Evolutionary conservation across 2,888 invertebrate genomes (phyloP), one percentile per base, ranked within the genome.

Genomic region (Aleiodes leptofemur): DNA sequence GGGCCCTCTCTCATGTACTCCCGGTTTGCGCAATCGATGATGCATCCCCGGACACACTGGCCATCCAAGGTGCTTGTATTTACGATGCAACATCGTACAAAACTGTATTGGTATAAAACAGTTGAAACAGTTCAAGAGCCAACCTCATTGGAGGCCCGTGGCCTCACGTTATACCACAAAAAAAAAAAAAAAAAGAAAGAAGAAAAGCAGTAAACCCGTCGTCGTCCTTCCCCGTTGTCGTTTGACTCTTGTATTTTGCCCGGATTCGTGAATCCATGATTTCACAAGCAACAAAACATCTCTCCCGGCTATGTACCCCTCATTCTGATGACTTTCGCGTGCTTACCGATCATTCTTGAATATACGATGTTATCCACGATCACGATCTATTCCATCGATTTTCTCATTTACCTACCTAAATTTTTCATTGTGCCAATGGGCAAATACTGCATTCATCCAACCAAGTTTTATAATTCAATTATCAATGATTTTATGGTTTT

Each of bases 1-100:
- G 38, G 79, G 73, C 74, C 77, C 82, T 23, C 23, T 23, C 23
- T 23, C 61, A 81, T 81, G 82, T 81, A 73, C 61, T 71, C 48
- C 31, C 48, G 50, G 50, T 55, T 77, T 78, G 72, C 64, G 76
- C 68, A 78, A 78, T 56, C 82, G 83, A 83, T 84, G 85, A 84
- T 84, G 83, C 83, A 84, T 83, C 83, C 43, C 43, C 78, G 73
- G 76, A 43, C 61, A 61, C 43, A 59, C 53, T 66, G 74, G 55
- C 74, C 70, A 70, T 74, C 53, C 55, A 56, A 55, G 70, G 43
- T 48, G 64, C 38, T 61, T 43, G 64, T 48, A 64, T 64, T 64
- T 64, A 64, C 64, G 64, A 64, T 64, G 64, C 64, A 64, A 64
- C 61, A 38, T 11, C 11, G 43, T 16, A 14, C 34, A 43, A 23